Evolutionary conservation across 1,140 invertebrate genomes (phyloP).

Genomic region (Drosophila tani): DNA sequence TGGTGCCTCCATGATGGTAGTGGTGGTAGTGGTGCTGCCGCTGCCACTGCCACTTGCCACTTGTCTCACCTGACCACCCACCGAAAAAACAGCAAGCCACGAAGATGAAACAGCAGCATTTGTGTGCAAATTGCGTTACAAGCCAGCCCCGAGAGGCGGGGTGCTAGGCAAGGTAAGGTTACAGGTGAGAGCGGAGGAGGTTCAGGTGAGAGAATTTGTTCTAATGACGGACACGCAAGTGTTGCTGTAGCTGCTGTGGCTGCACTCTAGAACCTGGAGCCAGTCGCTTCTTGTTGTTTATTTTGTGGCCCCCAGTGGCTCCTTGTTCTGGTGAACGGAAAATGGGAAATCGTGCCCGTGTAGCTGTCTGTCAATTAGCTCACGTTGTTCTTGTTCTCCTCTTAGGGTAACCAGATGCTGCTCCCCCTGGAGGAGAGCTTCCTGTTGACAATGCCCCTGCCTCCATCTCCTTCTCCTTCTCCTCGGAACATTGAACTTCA

Average conservation of each 20-base stretch:
- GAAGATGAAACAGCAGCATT: conserved; percentile 78
- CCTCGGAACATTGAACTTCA: conserved; percentile 59
- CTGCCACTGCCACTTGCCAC: conserved; percentile 49
- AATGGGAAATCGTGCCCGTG: conserved; percentile 54
- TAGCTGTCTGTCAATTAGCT: conserved; percentile 81
- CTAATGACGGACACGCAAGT: conserved; percentile 82
- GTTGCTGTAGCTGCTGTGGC: conserved; percentile 31
- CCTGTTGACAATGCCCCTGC: conserved; percentile 31
- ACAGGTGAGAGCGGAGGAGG: not conserved
- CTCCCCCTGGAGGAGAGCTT: conserved; percentile 22
- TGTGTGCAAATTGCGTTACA: conserved; percentile 83
- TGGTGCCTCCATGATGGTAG: conserved; percentile 7
- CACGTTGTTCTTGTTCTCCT: conserved; percentile 56
- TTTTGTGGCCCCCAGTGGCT: conserved; percentile 6
- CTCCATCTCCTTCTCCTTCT: not conserved
- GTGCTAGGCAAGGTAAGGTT: not conserved
- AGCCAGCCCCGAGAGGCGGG: conserved; percentile 39
- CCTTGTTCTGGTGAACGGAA: conserved; percentile 25
- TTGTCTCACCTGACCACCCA: conserved; percentile 84
- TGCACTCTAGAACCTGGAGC: conserved; percentile 17
- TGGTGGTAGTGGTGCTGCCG: conserved; percentile 32
- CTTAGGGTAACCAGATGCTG: conserved; percentile 1
- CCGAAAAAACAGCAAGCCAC: conserved; percentile 64
- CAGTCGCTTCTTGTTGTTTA: conserved; percentile 58
- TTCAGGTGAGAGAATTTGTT: conserved; percentile 82